phyloP scores from a whole-genome alignment of 2,797 vertebrate species.

The Onychomys arenicola region DNA sequence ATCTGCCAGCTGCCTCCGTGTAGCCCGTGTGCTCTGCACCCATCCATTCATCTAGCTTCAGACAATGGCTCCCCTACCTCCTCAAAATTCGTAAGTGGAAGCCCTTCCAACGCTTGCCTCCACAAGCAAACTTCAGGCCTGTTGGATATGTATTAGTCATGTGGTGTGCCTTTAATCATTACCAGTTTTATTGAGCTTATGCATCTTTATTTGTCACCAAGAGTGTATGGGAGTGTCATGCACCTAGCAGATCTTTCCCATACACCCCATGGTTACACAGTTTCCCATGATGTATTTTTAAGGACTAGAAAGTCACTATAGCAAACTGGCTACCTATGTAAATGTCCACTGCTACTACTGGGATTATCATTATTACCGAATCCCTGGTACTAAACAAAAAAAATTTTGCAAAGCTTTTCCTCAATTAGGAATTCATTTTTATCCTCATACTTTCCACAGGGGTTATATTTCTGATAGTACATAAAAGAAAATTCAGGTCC shows the following conservation, averaged over 20 bases:
- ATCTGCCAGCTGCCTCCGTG: background rate
- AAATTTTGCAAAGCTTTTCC: constrained; percentile 11
- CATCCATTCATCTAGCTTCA: background rate
- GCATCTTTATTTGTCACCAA: background rate
- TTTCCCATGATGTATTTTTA: background rate
- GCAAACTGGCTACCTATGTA: background rate
- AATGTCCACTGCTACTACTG: background rate
- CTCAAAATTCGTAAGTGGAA: background rate
- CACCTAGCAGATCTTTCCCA: background rate
- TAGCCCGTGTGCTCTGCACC: accelerated
- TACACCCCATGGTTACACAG: background rate
- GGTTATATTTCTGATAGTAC: background rate
- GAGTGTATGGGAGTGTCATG: background rate
- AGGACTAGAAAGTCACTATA: background rate
- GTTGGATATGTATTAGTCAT: background rate
- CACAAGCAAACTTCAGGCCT: background rate
- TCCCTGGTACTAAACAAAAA: background rate
- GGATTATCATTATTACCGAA: background rate
- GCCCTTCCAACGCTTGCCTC: background rate
- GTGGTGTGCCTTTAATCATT: background rate
- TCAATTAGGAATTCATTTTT: background rate
- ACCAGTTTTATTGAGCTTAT: background rate
- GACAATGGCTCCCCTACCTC: background rate
- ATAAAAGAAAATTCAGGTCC: background rate
- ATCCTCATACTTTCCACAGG: background rate